Conservation (phyloP, 2,797 vertebrate species). For the Garrulus glandarius region DNA sequence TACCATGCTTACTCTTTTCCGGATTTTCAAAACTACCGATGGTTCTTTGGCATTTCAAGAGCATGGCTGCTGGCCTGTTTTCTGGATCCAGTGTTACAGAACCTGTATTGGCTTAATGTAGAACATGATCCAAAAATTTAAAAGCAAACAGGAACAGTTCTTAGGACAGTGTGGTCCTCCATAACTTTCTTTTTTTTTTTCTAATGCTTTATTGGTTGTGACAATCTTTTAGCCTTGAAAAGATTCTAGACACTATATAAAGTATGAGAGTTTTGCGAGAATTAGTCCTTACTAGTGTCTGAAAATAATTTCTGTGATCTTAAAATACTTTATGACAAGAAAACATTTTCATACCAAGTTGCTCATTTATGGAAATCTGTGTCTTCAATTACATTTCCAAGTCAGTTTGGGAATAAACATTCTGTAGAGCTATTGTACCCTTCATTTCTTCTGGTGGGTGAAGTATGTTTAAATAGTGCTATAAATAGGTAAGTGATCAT, state of each 20-base stretch:
- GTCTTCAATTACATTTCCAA: neutral
- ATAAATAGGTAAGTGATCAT: slow-evolving; percentile 2
- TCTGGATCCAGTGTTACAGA: neutral
- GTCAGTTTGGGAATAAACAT: neutral
- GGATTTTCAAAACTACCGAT: neutral
- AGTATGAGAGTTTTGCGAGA: neutral
- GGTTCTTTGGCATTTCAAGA: neutral
- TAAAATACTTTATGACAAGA: neutral
- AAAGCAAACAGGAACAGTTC: neutral
- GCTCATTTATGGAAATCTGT: neutral
- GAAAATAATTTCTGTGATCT: neutral
- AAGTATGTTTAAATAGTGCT: neutral
- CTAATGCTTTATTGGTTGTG: neutral
- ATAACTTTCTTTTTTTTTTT: neutral
- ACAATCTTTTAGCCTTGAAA: neutral
- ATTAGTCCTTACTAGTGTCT: neutral
- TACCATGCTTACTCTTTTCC: neutral
- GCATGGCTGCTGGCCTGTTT: neutral
- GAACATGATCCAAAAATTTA: neutral
- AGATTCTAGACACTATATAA: neutral
- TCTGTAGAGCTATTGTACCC: neutral
- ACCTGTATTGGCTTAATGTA: neutral
- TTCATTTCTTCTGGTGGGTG: neutral
- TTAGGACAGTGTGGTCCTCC: neutral
- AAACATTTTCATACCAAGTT: neutral